Evolutionary conservation across 64 coral and sea anemone genomes (phyloP).

Genomic region (Porites australiensis): DNA sequence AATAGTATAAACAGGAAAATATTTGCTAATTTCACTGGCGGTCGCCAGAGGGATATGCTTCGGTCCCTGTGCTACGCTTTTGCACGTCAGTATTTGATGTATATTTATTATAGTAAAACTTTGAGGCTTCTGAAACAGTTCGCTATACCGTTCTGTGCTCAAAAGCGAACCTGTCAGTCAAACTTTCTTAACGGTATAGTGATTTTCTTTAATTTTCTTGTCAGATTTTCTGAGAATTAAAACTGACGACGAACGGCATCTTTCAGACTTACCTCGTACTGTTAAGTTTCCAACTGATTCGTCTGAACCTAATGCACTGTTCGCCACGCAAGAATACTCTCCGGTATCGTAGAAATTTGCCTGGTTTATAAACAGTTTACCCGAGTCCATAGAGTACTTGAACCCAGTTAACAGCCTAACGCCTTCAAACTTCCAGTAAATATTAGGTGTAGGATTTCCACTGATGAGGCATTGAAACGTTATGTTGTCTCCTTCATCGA

Average conservation of each 20-base stretch:
- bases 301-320: neutral
- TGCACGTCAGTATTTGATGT: too few relatives aligned
- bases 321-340: constrained; percentile 28
- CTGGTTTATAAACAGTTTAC: neutral
- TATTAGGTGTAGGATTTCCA: constrained; percentile 17
- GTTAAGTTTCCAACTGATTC: neutral
- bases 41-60: too few relatives aligned
- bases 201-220: too few relatives aligned
- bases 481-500: neutral
- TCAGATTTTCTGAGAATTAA: neutral
- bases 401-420: neutral
- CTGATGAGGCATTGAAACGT: constrained; percentile 14
- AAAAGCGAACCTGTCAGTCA: too few relatives aligned
- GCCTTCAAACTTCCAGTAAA: neutral
- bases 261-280: neutral
- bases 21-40: too few relatives aligned
- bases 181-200: too few relatives aligned
- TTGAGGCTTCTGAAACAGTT: too few relatives aligned
- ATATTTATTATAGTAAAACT: too few relatives aligned
- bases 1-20: too few relatives aligned
- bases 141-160: too few relatives aligned
- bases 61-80: too few relatives aligned
- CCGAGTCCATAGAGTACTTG: neutral
- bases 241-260: too few relatives aligned
- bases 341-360: neutral